A percentile compares a stretch with the other conserved stretches of the same genome.
phyloP scores from a whole-genome alignment of 2,113 vertebrate genomes.

The Nothobranchius kuhntae region DNA sequence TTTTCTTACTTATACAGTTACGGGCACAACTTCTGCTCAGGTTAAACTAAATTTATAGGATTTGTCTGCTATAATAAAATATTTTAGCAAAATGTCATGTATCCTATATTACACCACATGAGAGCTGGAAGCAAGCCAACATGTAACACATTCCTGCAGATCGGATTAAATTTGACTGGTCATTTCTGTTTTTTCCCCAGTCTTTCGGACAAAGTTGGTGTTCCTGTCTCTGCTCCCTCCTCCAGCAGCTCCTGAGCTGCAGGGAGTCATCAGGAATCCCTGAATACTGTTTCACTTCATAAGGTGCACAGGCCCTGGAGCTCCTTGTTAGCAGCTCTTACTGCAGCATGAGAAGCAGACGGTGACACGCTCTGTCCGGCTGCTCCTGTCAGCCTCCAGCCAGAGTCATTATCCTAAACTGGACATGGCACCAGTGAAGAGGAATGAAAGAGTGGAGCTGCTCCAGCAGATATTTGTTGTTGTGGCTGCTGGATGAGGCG shows the following conservation, averaged over 20 bases:
- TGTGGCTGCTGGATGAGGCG: constrained; percentile 7
- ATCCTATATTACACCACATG: constrained; percentile 44
- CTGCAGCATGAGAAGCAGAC: constrained; percentile 29
- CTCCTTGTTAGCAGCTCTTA: constrained; percentile 39
- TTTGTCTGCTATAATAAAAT: not conserved
- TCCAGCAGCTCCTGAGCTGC: constrained; percentile 30
- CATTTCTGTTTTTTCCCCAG: not conserved
- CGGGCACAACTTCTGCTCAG: too few species aligned
- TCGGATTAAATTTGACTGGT: constrained; percentile 36
- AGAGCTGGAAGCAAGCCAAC: constrained; percentile 34
- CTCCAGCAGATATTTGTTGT: constrained; percentile 17
- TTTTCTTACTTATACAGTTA: too few species aligned
- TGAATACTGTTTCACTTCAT: constrained; percentile 17
- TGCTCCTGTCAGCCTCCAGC: constrained; percentile 35
- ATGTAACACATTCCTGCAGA: constrained; percentile 14
- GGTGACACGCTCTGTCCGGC: constrained; percentile 30
- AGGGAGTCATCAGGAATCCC: constrained; percentile 24
- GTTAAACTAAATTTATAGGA: not conserved
- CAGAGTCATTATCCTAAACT: constrained; percentile 11
- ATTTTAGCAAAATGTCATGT: constrained; percentile 11
- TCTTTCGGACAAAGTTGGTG: constrained; percentile 18
- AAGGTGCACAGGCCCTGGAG: constrained; percentile 16
- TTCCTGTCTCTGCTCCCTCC: constrained; percentile 20
- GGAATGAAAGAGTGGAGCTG: constrained; percentile 11
- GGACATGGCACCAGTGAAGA: constrained; percentile 3